Conservation (phyloP, 2,888 invertebrate species). For the Vandiemenella viatica region DNA sequence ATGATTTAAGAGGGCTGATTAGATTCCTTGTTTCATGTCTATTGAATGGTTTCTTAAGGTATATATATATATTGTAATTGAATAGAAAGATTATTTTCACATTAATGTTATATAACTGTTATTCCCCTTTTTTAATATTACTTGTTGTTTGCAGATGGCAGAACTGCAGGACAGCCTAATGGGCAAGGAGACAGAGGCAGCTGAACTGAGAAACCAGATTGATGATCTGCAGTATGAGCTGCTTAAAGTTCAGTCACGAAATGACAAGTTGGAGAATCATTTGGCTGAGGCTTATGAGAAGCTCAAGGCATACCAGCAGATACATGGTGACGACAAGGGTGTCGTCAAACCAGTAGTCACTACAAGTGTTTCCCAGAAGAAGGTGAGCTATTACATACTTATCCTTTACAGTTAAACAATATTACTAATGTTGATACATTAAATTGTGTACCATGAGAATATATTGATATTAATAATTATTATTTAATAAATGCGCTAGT, state of each 20-base stretch:
- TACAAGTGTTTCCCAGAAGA: conserved; percentile 44
- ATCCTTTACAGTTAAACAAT: not conserved
- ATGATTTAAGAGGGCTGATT: no score
- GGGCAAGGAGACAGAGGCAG: conserved; percentile 84
- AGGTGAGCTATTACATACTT: conserved; percentile 22
- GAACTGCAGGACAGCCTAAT: conserved; percentile 77
- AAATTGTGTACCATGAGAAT: no score
- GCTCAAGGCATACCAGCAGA: conserved; percentile 67
- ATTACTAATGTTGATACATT: no score
- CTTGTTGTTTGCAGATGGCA: conserved; percentile 47
- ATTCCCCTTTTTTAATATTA: no score
- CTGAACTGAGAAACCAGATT: conserved; percentile 87
- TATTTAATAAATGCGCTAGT: no score
- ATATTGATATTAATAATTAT: no score
- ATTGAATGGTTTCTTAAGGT: no score
- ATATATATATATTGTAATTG: no score
- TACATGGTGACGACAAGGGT: conserved; percentile 53
- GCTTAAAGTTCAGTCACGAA: conserved; percentile 69
- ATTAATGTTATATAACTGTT: no score
- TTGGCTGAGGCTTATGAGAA: conserved; percentile 86
- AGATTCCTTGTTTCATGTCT: no score
- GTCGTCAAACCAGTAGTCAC: conserved; percentile 32
- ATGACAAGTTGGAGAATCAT: conserved; percentile 85
- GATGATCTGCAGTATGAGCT: conserved; percentile 91
- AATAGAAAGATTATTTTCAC: no score